Percentiles rank a stretch among this genome's conserved stretches.
Evolutionary conservation across 2,888 invertebrate species (phyloP).

Genomic region (Agriopis aurantiaria): DNA sequence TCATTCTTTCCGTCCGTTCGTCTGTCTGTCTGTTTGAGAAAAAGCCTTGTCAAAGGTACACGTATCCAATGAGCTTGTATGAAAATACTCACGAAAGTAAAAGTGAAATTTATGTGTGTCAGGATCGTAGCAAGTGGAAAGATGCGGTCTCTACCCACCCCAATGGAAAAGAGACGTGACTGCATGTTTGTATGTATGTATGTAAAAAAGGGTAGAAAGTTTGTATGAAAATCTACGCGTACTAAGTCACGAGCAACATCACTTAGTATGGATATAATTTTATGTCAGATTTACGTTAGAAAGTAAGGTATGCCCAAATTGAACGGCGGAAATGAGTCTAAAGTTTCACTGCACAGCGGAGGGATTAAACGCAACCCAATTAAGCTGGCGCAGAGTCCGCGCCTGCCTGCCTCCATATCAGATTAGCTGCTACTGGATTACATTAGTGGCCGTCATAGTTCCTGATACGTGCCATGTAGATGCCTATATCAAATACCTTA

Average conservation of each 20-base stretch:
- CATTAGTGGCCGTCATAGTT: conserved; percentile 59
- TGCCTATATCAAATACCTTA: conserved; percentile 4
- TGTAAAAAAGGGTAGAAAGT: no score
- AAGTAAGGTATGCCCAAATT: conserved; percentile 58
- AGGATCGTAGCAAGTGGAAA: no score
- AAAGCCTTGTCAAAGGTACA: no score
- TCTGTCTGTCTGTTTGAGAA: no score
- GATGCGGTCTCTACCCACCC: no score
- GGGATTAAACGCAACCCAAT: conserved; percentile 83
- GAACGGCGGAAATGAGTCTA: conserved; percentile 73
- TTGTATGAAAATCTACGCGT: no score
- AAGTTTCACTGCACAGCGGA: conserved; percentile 71
- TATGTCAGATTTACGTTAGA: not conserved
- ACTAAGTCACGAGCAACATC: not conserved
- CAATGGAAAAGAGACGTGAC: no score
- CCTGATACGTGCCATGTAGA: conserved; percentile 8
- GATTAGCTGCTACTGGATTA: conserved; percentile 81
- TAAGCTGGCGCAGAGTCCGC: conserved; percentile 73
- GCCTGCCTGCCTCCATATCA: conserved; percentile 79
- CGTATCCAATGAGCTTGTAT: no score
- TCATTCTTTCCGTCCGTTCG: no score
- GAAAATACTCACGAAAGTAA: no score
- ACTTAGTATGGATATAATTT: not conserved
- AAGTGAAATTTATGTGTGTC: no score
- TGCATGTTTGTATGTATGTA: no score